Base-by-base conservation (phyloP, 2,888 invertebrate species). In the Cepaea hortensis region DNA sequence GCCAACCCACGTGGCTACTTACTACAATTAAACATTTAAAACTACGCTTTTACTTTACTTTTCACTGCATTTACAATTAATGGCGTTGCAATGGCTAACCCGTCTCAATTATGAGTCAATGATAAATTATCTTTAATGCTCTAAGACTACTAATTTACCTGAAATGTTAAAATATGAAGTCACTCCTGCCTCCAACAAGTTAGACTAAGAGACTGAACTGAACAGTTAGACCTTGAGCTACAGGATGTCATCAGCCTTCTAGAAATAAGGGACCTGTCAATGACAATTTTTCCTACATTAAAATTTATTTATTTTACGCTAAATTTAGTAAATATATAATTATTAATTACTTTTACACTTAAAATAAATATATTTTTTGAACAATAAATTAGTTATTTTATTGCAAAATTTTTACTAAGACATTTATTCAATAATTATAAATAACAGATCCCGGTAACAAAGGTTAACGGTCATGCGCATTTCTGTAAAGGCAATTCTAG, bases 181-280 rank as follows among this genome's bases (percentile, higher is more conserved):
- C n/a, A 61, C 15, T 23, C 13, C 68, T 15, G n/a, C 68, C 18
- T 5, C 11, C 0, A 68, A 6, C 55, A 11, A 11, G 55, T 6
- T 55, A 9, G 11, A 55, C 55, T 55, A 55, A 55, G 55, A 55
- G 55, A 55, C 55, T 55, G 55, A 55, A 55, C 55, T 55, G 79
- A 79, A 79, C 15, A 3, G 23, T 23, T 11, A 83, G 85, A 61
- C 85, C 85, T 85, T 85, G 85, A 85, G 48, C 61, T 62, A 70
- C 75, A 68, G 62, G 81, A 85, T 85, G 81, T 85, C 85, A 81
- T 85, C 85, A 85, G 85, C 75, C n/a, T 77, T 73, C 72, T 48
- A 65, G 50, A 68, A 35, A 85, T 13, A 46, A 50, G 68, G 85
- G 81, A n/a, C 48, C 18, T 20, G 20, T 61, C 7, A 65, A 68